Conservation (phyloP, 2,113 vertebrate species). For the Micronycteris hirsuta region DNA sequence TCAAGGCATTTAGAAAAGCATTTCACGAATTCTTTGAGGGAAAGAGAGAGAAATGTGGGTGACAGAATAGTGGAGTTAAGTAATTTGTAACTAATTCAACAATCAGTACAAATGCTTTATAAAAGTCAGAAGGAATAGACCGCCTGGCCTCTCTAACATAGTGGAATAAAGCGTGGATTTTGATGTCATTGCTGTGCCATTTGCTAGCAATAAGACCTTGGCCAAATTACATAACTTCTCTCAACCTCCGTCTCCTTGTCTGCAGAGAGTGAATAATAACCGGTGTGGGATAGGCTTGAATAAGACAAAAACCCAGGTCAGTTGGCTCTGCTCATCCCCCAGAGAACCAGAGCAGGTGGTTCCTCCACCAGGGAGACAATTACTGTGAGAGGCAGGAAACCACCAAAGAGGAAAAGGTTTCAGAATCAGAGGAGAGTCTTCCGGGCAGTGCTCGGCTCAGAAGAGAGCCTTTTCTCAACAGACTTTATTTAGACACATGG, state of each 20-base stretch:
- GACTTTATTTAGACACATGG: background rate
- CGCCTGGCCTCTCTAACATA: background rate
- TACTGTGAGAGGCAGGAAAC: constrained; percentile 35
- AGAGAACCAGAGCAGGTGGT: constrained; percentile 26
- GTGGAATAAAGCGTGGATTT: background rate
- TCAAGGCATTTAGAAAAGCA: constrained; percentile 6
- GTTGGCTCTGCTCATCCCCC: background rate
- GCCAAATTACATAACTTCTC: background rate
- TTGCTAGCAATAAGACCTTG: background rate
- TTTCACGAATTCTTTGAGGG: background rate
- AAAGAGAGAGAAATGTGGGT: background rate
- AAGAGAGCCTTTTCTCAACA: background rate
- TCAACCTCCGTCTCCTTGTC: background rate
- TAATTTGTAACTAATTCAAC: background rate
- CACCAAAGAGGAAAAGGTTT: constrained; percentile 42
- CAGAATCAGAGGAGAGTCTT: constrained; percentile 33
- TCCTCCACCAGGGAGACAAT: constrained; percentile 44
- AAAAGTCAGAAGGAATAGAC: background rate
- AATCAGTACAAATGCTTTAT: background rate
- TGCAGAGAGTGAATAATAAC: background rate
- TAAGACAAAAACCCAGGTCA: constrained; percentile 6
- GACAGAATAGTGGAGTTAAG: background rate
- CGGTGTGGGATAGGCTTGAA: background rate
- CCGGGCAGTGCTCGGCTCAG: background rate
- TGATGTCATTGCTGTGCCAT: background rate